Base-by-base conservation (phyloP, 2,797 vertebrate species). In the Hippoglossus hippoglossus region DNA sequence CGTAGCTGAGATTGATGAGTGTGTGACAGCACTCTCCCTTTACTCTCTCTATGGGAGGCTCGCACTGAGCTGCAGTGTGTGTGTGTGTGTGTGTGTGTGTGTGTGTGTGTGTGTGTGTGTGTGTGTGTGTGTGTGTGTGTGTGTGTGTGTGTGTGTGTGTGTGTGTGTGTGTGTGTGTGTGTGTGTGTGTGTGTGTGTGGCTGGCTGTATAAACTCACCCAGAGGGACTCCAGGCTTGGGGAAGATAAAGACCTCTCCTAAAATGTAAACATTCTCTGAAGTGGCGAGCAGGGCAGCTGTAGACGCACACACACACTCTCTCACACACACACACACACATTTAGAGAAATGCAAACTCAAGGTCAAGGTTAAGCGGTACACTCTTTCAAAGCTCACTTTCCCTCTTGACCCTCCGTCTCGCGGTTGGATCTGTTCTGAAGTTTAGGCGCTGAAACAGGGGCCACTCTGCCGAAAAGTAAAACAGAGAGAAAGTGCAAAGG, bases 201-300 rank as follows among this genome's bases (percentile, higher is more conserved):
- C 74, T 87, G 58, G 79, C 83, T 93, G 82, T 94, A 88, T 93
- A 94, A 93, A 94, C 94, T 94, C 88, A 92, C 84, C 78, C 88
- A 84, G 90, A 89, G 92, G 84, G 86, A 93, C 90, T 88, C 81
- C 89, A 90, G 89, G 90, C 91, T 79, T 83, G 73, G 81, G 80
- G 75, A 83, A 94, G 94, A 94, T 95, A 94, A 94, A 94, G 91
- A 93, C 92, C 90, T 92, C 91, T 93, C 85, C 86, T 83, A 84
- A 85, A 95, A 94, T 93, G 91, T 95, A 95, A 95, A 95, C 94
- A 95, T 81, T 88, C 88, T 94, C 84, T 93, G 93, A 94, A 93
- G 93, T 94, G 90, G 90, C 61, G 79, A 91, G 86, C 79, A 28
- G 90, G 90, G 91, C 93, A 94, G 92, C 93, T 91, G 92, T 85